Base-by-base conservation (phyloP, 2,888 invertebrate genomes). In the Rosalia funebris region DNA sequence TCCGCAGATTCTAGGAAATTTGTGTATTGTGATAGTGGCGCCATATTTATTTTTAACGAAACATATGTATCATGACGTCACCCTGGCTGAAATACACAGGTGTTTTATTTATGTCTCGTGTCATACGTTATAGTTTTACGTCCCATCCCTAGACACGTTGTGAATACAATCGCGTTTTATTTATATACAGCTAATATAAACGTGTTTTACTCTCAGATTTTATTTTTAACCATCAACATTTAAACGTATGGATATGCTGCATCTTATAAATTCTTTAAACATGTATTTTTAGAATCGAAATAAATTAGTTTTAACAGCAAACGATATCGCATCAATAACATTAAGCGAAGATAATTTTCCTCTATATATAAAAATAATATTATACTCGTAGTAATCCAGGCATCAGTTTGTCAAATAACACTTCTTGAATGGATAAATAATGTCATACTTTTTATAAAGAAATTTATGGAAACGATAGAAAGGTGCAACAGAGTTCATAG, bases 11-110 rank as follows among this genome's bases (percentile, higher is more conserved):
- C 47, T 34, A 19, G 12, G 44, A 44, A 44, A 44, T 10, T 34
- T 20, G 16, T 25, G 41, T 39, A 32, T 44, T n/a, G 15, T 11
- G 39, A 46, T 36, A 31, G 36, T 41, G 61, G 62, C 65, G 62
- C 60, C 65, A 41, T 47, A 42, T 63, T 65, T 71, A 71, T 71
- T 73, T 73, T 69, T 58, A 66, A 55, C 59, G 61, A 56, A 68
- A 71, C 70, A 71, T 69, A 67, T 73, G 67, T 69, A 66, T 69
- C 54, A 64, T 74, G 73, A 74, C 74, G 73, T 74, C 71, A 71
- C 60, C 47, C 63, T 32, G 41, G 65, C 64, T 45, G 61, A 70
- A 71, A 73, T 70, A 66, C 63, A 70, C 72, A 74, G 72, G 71
- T 73, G 71, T 73, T 73, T 71, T 72, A 73, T 71, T 72, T 71